These are phyloP conservation scores for Chrosomus eos DNA, from an alignment of 2,797 vertebrate species.

Conservation along the genomic window DNA sequence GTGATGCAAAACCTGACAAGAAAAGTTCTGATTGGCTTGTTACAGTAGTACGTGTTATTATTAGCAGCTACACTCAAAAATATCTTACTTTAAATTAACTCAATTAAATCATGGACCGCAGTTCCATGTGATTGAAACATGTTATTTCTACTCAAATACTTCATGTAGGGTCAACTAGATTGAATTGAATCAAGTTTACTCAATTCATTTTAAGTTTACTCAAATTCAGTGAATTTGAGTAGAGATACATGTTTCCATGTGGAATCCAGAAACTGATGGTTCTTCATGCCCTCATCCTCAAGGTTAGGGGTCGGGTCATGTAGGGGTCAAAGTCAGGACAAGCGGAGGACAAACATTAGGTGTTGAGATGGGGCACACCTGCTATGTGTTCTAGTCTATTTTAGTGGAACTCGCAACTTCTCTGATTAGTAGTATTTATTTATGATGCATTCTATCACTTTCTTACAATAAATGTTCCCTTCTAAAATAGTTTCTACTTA, in stretches of 20 bases:
- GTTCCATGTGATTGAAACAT: no score
- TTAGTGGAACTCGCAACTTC: background rate
- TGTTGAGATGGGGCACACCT: background rate
- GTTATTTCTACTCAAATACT: no score
- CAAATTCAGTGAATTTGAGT: background rate
- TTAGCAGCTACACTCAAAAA: background rate
- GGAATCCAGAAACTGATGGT: background rate
- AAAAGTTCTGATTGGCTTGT: background rate
- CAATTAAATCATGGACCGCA: background rate
- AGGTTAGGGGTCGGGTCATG: constrained; percentile 1
- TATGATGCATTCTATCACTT: background rate
- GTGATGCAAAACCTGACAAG: background rate
- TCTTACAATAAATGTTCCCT: background rate
- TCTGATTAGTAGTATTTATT: constrained; percentile 6
- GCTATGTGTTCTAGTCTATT: background rate
- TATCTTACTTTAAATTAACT: no score
- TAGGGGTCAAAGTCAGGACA: constrained; percentile 45
- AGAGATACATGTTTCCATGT: background rate
- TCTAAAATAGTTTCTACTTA: background rate
- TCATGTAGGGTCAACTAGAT: background rate
- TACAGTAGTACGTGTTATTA: background rate
- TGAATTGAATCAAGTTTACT: background rate
- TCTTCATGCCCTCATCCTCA: background rate
- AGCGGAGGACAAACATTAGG: constrained; percentile 23
- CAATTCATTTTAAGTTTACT: background rate